A percentile compares a stretch with the other conserved stretches of the same genome.
Conservation (phyloP, 2,113 vertebrate genomes). For the Ictidomys tridecemlineatus region DNA sequence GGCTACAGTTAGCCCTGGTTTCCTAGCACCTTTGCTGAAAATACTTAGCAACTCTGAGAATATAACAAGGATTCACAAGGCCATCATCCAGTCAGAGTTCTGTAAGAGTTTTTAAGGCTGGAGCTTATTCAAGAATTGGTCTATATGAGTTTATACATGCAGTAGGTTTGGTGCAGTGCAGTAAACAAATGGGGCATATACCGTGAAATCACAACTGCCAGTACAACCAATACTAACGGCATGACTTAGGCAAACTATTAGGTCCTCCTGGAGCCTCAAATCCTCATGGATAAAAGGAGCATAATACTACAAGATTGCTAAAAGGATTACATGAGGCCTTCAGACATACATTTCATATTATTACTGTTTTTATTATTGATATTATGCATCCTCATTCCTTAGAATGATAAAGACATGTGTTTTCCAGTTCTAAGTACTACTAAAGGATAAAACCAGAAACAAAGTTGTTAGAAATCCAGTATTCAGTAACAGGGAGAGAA, state of each 20-base stretch:
- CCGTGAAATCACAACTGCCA: constrained; percentile 2
- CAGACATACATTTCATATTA: not conserved
- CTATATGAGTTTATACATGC: not conserved
- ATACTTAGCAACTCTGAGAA: not conserved
- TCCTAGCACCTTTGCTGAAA: not conserved
- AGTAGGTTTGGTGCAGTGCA: not conserved
- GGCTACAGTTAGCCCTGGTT: not conserved
- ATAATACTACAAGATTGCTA: not conserved
- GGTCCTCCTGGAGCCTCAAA: not conserved
- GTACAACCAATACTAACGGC: not conserved
- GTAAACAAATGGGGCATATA: not conserved
- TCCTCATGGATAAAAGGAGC: not conserved
- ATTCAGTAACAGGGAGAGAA: not conserved
- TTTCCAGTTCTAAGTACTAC: not conserved
- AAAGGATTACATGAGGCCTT: not conserved
- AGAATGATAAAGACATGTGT: not conserved
- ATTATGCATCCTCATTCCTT: not conserved
- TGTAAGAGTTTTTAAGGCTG: not conserved
- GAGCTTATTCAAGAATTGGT: not conserved
- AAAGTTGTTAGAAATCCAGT: constrained; percentile 16
- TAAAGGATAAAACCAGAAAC: constrained; percentile 1
- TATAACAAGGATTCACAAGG: not conserved
- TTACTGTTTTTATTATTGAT: not conserved
- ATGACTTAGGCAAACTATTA: not conserved
- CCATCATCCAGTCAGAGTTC: not conserved